phyloP scores from a whole-genome alignment of 2,797 vertebrate species.

The Microctenopoma steveboyesi region DNA sequence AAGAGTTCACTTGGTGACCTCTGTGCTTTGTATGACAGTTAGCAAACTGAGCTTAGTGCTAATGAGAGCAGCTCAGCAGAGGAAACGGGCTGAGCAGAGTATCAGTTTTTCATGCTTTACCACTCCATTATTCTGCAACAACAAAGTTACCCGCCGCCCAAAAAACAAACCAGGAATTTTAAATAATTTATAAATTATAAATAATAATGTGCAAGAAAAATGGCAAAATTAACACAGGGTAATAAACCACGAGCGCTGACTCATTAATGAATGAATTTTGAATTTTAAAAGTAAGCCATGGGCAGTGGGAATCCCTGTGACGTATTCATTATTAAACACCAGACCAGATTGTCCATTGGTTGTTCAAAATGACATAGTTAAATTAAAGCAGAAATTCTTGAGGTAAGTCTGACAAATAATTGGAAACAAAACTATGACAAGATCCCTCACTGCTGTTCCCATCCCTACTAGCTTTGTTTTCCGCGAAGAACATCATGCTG shows the following conservation, averaged over 20 bases:
- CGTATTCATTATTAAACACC: conserved; percentile 76
- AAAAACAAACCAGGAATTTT: background rate
- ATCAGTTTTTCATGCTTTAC: conserved; percentile 87
- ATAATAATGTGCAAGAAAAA: background rate
- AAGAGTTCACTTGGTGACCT: conserved; percentile 85
- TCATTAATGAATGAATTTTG: conserved; percentile 75
- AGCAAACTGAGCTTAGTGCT: conserved; percentile 86
- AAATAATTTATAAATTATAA: background rate
- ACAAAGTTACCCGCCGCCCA: too few relatives aligned
- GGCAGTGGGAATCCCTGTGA: conserved; percentile 87
- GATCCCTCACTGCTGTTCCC: conserved; percentile 80
- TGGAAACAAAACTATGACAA: background rate
- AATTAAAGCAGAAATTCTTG: background rate
- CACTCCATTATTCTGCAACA: too few relatives aligned
- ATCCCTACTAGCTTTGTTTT: conserved; percentile 87
- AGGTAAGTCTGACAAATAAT: conserved; percentile 6
- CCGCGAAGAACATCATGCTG: conserved; percentile 91
- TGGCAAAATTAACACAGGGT: background rate
- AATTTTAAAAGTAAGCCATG: conserved; percentile 89
- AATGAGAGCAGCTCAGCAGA: conserved; percentile 89
- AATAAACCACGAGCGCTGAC: conserved; percentile 21
- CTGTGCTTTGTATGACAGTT: conserved; percentile 81
- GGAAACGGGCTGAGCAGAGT: conserved; percentile 88
- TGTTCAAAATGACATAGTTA: background rate
- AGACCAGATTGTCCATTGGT: background rate